Percentiles rank a stretch among this genome's conserved stretches.
phyloP scores from a whole-genome alignment of 2,888 invertebrate genomes.

The Athalia circularis region DNA sequence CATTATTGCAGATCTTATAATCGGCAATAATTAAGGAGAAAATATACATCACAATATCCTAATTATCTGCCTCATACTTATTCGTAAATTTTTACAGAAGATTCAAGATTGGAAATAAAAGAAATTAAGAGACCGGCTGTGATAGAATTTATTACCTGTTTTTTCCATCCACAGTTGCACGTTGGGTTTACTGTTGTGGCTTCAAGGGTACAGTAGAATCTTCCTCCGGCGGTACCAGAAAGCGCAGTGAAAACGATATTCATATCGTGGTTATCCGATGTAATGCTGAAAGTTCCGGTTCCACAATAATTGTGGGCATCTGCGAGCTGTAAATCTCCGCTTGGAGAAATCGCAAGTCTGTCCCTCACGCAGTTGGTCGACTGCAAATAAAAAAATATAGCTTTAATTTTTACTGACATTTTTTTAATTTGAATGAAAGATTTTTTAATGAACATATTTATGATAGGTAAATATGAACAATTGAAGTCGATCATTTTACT shows the following conservation, averaged over 20 bases:
- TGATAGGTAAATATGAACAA: neutral
- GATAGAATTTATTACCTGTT: constrained; percentile 69
- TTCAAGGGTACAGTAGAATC: constrained; percentile 74
- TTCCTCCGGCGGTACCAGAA: constrained; percentile 72
- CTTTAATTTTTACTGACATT: neutral
- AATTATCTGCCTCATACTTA: too few relatives aligned
- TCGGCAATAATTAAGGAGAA: too few relatives aligned
- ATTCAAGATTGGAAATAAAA: too few relatives aligned
- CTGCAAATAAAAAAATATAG: neutral
- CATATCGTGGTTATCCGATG: constrained; percentile 62
- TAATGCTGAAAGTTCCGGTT: constrained; percentile 65
- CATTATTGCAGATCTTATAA: too few relatives aligned
- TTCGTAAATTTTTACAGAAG: too few relatives aligned
- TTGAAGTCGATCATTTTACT: constrained; percentile 51
- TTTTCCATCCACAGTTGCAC: constrained; percentile 79
- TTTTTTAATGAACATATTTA: neutral
- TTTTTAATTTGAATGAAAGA: neutral
- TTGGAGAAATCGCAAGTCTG: constrained; percentile 75
- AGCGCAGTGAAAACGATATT: constrained; percentile 60
- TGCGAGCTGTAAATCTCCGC: constrained; percentile 73
- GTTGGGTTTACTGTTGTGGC: constrained; percentile 58
- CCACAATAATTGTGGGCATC: constrained; percentile 78
- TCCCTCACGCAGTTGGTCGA: constrained; percentile 73
- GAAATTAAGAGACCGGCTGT: too few relatives aligned
- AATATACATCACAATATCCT: too few relatives aligned